Evolutionary conservation across 2,113 vertebrate genomes (phyloP), one percentile per base, ranked within the genome.

Genomic region (Thunnus thynnus): DNA sequence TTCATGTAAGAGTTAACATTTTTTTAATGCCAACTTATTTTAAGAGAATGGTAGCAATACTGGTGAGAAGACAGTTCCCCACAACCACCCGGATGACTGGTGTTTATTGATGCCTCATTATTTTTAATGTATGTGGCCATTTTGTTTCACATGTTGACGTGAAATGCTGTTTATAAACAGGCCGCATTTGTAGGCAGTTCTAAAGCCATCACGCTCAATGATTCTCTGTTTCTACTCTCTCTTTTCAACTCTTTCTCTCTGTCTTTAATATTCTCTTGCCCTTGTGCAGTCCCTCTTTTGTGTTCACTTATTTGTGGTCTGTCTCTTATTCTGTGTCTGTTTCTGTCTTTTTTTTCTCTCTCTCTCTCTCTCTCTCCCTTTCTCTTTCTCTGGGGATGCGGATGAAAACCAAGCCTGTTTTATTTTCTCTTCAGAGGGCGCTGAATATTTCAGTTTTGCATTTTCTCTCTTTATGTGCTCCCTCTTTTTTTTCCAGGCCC

Each of bases 371-470:
- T 69, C 64, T 80, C 80, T 80, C 74, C 48, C 79, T 80, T 57
- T 83, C 25, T 58, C 76, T 85, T 79, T 88, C 91, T 91, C 88
- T 72, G 47, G 91, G 91, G 91, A 85, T 77, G 77, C 20, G 80
- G 83, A 90, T 89, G 89, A 94, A 90, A 92, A 92, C 87, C 86
- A 73, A 90, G 81, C 80, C 88, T 77, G 83, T 92, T 93, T 90
- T 92, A 86, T 90, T 92, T 90, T 88, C 85, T 96, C 93, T 96
- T 97, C 97, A 96, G 96, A 96, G 94, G 95, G 94, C 91, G 93
- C 96, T 96, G 96, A 96, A 97, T 97, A 97, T 96, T 96, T 96
- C 94, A 97, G 94, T 94, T 96, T 96, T 96, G 92, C 94, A 94
- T 97, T 97, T 96, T 96, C 87, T 94, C 95, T 90, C 77, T 86